Evolutionary conservation across 1,140 invertebrate genomes (phyloP).

Genomic region (Musca domestica): DNA sequence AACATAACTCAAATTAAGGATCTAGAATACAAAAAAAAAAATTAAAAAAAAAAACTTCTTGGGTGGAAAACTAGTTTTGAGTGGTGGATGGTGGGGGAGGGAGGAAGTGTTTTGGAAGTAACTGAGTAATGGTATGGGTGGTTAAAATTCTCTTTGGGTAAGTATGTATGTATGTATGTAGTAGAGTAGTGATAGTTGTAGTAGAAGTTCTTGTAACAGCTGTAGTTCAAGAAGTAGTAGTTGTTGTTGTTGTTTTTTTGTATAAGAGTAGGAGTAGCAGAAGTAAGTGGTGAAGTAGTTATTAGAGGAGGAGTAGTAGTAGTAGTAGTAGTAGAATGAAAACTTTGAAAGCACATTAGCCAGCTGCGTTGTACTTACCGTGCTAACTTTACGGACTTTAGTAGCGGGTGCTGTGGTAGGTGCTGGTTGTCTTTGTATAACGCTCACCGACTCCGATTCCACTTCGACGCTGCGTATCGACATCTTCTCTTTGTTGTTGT

Average conservation of each 20-base stretch:
- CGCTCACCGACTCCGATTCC: constrained; percentile 84
- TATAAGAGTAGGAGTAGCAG: not conserved
- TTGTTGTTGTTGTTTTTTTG: not conserved
- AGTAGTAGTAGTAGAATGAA: constrained; percentile 6
- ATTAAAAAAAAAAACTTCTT: too few species aligned
- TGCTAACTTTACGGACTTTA: constrained; percentile 85
- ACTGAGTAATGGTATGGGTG: too few species aligned
- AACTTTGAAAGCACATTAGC: constrained; percentile 34
- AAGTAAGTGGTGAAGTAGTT: too few species aligned
- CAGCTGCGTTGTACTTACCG: constrained; percentile 67
- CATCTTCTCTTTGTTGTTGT: constrained; percentile 86
- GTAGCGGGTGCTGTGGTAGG: constrained; percentile 60
- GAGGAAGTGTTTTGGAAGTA: too few species aligned
- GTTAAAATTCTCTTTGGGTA: too few species aligned
- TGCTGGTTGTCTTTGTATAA: constrained; percentile 69
- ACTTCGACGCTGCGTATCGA: constrained; percentile 81
- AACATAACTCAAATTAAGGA: too few species aligned
- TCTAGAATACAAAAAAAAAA: too few species aligned
- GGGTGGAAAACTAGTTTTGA: too few species aligned
- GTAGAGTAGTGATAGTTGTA: too few species aligned
- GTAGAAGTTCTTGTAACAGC: too few species aligned
- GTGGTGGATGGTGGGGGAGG: too few species aligned
- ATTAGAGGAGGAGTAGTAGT: not conserved
- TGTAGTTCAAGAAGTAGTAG: not conserved
- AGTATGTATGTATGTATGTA: too few species aligned